Evolutionary conservation across 2,888 invertebrate genomes (phyloP).

Genomic region (Macrostomum cliftonense): DNA sequence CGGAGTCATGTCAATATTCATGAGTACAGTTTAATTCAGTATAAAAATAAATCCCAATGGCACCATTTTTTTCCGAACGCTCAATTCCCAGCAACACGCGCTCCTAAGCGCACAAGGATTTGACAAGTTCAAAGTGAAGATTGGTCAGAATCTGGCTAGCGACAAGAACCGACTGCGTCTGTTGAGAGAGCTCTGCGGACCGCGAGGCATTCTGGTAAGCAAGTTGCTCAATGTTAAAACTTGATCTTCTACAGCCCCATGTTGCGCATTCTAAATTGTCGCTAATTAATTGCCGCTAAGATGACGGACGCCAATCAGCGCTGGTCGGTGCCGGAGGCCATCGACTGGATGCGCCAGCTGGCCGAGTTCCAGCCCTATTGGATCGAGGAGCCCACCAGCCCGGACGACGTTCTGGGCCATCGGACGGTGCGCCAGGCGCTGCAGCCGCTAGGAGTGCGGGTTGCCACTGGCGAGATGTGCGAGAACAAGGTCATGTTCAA

Average conservation of each 20-base stretch:
- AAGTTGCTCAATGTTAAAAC: no score
- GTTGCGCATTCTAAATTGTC: no score
- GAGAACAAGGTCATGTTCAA: conserved; percentile 78
- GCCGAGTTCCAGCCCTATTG: conserved; percentile 56
- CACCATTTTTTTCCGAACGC: no score
- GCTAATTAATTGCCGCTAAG: no score
- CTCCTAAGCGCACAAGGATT: conserved; percentile 8
- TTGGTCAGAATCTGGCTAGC: conserved; percentile 57
- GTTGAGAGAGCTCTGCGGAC: conserved; percentile 57
- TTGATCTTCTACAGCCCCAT: no score
- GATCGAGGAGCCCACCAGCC: conserved; percentile 83
- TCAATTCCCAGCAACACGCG: no score
- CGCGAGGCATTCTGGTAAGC: conserved; percentile 52
- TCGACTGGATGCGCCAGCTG: conserved; percentile 62
- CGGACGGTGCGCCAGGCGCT: conserved; percentile 50
- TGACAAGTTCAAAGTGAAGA: conserved; percentile 60
- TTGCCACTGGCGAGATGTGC: conserved; percentile 79
- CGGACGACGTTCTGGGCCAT: conserved; percentile 74
- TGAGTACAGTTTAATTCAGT: no score
- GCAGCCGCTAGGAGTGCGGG: conserved; percentile 55
- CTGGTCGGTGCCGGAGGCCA: conserved; percentile 66
- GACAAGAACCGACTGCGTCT: conserved; percentile 54
- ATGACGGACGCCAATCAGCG: conserved; percentile 35
- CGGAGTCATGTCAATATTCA: no score
- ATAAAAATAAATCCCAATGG: no score